phyloP scores from a whole-genome alignment of 2,113 vertebrate species.

The Lepisosteus oculatus region DNA sequence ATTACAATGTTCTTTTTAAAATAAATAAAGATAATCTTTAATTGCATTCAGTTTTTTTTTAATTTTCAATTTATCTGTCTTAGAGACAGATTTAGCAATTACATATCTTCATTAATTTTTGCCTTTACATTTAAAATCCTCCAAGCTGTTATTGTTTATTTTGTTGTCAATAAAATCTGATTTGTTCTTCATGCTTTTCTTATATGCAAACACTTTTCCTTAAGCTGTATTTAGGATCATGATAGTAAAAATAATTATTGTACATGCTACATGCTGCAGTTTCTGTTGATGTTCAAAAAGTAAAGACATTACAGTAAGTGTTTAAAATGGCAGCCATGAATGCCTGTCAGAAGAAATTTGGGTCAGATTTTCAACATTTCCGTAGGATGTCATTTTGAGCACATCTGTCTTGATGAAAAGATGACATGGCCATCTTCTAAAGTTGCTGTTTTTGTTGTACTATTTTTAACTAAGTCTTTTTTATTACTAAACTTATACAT shows the following conservation, averaged over 20 bases:
- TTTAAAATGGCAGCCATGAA: conserved; percentile 41
- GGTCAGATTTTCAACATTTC: conserved; percentile 38
- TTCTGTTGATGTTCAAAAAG: conserved; percentile 1
- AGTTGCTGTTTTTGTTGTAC: neutral
- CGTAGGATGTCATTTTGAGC: conserved; percentile 21
- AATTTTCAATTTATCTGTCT: neutral
- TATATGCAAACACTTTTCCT: conserved; percentile 7
- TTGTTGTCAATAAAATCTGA: conserved; percentile 47
- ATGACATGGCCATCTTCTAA: neutral
- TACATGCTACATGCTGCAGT: neutral
- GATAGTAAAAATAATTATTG: neutral
- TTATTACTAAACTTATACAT: too few species aligned
- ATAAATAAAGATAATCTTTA: too few species aligned
- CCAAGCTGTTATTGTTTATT: neutral
- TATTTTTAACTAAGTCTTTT: neutral
- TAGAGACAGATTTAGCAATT: neutral
- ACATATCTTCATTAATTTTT: neutral
- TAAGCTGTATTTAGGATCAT: neutral
- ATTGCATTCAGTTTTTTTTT: too few species aligned
- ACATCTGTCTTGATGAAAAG: conserved; percentile 3
- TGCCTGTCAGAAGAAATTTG: conserved; percentile 43
- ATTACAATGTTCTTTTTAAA: too few species aligned
- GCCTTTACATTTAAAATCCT: too few species aligned
- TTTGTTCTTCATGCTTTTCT: conserved; percentile 32
- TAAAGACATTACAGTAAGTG: conserved; percentile 5